Base-by-base conservation (phyloP, 2,888 invertebrate species). In the Prionchulus punctatus region DNA sequence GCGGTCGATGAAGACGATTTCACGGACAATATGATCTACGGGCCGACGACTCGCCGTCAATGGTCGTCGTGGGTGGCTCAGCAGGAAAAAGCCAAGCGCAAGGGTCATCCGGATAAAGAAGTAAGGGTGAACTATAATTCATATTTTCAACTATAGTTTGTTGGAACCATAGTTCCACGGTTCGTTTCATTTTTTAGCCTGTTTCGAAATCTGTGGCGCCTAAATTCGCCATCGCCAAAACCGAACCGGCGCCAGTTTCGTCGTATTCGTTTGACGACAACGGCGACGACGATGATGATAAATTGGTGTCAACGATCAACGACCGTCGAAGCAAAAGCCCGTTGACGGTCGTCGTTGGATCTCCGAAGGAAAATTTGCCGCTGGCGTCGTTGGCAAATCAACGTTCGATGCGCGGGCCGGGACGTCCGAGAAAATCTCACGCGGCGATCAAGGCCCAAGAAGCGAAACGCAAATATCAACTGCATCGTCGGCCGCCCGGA, bases 11-110 rank as follows among this genome's bases (percentile, higher is more conserved):
- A 45, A 12, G 23, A 45, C 23, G 23, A n/a, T n/a, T 45, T 45
- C 23, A 23, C 7, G 7, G 7, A 18, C 47, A 45, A 23, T 23
- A 23, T n/a, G 52, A 7, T 75, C 60, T 78, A 76, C 64, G 81
- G 81, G 12, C 81, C 82, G 1, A 83, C 83, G 27, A 83, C 84
- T 4, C 76, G 84, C 25, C 77, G 81, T 62, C 82, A 83, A 50
- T 85, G 84, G 84, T 81, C 81, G 2, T 82, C 83, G 68, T 82
- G 80, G 78, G 59, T 60, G 28, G 57, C 45, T 47, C 60, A 62
- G 54, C 55, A 56, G 55, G 54, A 53, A 28, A n/a, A 36, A 30
- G 2, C 30, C 30, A 53, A 55, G 55, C 4, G 43, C 42, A 51
- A 57, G 45, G 48, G 23, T 50, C 52, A 57, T 25, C 25, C 47